These are phyloP conservation scores for Cyrtodaria siliqua DNA, from an alignment of 2,888 invertebrate species.

Conservation along the genomic window DNA sequence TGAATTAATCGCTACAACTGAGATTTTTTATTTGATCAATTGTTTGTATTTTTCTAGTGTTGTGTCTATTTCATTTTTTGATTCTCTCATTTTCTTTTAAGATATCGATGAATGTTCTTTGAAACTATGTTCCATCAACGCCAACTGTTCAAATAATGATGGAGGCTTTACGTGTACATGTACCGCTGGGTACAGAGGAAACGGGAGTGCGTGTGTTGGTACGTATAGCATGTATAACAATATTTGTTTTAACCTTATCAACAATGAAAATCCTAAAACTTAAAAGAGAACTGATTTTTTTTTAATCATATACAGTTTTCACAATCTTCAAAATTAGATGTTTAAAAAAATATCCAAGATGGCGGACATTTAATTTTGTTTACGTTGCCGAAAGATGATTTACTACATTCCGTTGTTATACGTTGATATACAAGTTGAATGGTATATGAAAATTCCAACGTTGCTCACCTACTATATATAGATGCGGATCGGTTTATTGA, in stretches of 20 bases:
- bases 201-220: background rate
- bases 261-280: background rate
- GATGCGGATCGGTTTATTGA: too few species aligned
- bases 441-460: too few species aligned
- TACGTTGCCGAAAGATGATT: too few species aligned
- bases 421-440: too few species aligned
- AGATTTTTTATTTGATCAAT: too few species aligned
- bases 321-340: background rate
- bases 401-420: too few species aligned
- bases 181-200: background rate
- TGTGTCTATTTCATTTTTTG: too few species aligned
- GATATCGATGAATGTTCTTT: conserved; percentile 26
- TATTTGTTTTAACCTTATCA: background rate
- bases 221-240: background rate
- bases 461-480: too few species aligned
- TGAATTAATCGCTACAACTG: too few species aligned
- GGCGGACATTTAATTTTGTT: too few species aligned
- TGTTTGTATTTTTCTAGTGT: too few species aligned
- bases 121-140: conserved; percentile 1
- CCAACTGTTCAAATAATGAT: conserved; percentile 5
- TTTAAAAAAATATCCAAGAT: background rate
- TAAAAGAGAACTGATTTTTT: background rate
- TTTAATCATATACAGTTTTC: background rate
- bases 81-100: background rate
- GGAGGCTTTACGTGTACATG: conserved; percentile 20